These are phyloP conservation scores for Ophraella communa DNA, from an alignment of 2,888 invertebrate species.

Conservation along the genomic window DNA sequence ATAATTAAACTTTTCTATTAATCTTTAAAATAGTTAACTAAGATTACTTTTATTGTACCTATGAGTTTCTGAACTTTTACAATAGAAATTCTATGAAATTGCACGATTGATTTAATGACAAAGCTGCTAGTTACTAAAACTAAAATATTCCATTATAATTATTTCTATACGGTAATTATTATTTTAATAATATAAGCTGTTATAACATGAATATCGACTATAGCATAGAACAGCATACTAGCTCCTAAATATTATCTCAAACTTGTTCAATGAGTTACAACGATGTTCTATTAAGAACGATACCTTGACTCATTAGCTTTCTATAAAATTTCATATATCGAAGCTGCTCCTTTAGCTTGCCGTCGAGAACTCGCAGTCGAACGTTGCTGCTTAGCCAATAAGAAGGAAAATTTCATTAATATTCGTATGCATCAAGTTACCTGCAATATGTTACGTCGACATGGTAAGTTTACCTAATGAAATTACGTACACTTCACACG, in stretches of 20 bases:
- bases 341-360: not conserved
- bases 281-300: not conserved
- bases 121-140: too few species aligned
- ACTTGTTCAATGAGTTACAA: not conserved
- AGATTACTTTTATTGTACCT: too few species aligned
- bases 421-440: constrained; percentile 14
- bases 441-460: constrained; percentile 17
- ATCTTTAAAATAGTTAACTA: too few species aligned
- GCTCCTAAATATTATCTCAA: not conserved
- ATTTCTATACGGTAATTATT: too few species aligned
- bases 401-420: constrained; percentile 14
- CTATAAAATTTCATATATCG: not conserved
- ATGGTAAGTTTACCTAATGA: constrained; percentile 10
- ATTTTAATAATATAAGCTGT: too few species aligned
- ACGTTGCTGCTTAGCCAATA: constrained; percentile 3
- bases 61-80: too few species aligned
- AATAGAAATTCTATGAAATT: too few species aligned
- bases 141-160: too few species aligned
- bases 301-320: not conserved
- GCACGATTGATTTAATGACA: too few species aligned
- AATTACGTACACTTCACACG: constrained; percentile 16
- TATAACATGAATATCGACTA: too few species aligned
- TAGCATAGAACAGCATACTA: too few species aligned
- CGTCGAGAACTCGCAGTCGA: not conserved
- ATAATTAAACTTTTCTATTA: too few species aligned